Percentiles rank a stretch among this genome's conserved stretches.
phyloP scores from a whole-genome alignment of 2,797 vertebrate species.

The Manis javanica region DNA sequence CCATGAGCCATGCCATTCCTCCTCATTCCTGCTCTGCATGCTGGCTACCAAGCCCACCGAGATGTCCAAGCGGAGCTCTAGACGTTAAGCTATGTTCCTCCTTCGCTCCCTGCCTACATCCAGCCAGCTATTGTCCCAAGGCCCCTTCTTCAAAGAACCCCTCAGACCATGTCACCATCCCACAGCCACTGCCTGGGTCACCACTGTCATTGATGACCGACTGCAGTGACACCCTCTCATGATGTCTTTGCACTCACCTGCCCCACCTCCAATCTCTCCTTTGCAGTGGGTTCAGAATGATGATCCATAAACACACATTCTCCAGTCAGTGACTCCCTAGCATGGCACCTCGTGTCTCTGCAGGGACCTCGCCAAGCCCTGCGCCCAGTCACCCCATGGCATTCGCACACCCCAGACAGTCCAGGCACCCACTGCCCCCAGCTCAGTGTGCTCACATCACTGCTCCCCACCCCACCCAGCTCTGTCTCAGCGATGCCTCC shows the following conservation, averaged over 20 bases:
- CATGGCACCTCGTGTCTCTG: background rate
- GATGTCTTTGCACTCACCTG: background rate
- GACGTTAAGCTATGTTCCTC: background rate
- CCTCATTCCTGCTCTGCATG: background rate
- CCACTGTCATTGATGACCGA: background rate
- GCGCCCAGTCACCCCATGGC: background rate
- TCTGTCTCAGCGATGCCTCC: background rate
- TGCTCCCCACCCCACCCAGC: background rate
- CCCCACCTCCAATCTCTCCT: too few relatives aligned
- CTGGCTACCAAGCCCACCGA: background rate
- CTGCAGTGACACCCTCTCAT: background rate
- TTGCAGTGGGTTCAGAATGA: background rate
- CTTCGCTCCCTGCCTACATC: background rate
- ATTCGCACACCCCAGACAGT: background rate
- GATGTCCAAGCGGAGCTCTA: background rate
- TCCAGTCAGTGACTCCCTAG: background rate
- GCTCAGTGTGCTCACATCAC: too few relatives aligned
- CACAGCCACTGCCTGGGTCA: background rate
- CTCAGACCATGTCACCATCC: background rate
- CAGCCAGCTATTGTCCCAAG: too few relatives aligned
- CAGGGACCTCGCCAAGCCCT: background rate
- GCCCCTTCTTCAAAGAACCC: background rate
- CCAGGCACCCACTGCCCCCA: background rate
- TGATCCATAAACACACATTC: too few relatives aligned
- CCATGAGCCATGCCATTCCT: background rate